Evolutionary conservation across 2,888 invertebrate genomes (phyloP).

Genomic region (Omphaloscelis lunosa): DNA sequence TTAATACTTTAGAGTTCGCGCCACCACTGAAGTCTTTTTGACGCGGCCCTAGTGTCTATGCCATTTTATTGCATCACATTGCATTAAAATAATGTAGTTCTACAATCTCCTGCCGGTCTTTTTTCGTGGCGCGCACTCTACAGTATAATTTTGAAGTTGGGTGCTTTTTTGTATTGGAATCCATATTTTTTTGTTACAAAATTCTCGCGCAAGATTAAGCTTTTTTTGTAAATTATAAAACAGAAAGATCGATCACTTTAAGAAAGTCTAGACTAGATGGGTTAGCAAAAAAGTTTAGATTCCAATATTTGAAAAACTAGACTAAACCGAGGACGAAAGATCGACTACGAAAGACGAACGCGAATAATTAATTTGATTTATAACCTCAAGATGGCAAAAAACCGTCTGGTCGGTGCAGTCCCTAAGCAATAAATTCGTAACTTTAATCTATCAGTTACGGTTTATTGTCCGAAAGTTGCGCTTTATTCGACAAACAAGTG

Average conservation of each 20-base stretch:
- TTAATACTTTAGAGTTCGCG: background rate
- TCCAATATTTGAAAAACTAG: background rate
- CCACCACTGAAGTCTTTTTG: too few species aligned
- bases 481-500: slow-evolving; percentile 73
- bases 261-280: background rate
- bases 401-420: background rate
- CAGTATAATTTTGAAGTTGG: background rate
- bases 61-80: too few species aligned
- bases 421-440: slow-evolving; percentile 62
- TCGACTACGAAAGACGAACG: background rate
- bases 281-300: background rate
- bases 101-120: too few species aligned
- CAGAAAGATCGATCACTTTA: background rate
- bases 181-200: background rate
- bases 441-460: slow-evolving; percentile 66
- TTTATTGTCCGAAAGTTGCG: slow-evolving; percentile 68
- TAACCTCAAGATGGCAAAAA: background rate
- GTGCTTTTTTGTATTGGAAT: background rate
- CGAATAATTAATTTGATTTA: background rate
- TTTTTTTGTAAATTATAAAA: background rate
- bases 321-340: background rate
- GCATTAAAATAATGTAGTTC: too few species aligned
- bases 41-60: too few species aligned
- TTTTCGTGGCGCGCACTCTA: too few species aligned
- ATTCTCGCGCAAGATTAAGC: background rate